Percentiles rank a stretch among this genome's conserved stretches.
phyloP scores from a whole-genome alignment of 2,797 vertebrate species.

The Corythornis leucogaster region DNA sequence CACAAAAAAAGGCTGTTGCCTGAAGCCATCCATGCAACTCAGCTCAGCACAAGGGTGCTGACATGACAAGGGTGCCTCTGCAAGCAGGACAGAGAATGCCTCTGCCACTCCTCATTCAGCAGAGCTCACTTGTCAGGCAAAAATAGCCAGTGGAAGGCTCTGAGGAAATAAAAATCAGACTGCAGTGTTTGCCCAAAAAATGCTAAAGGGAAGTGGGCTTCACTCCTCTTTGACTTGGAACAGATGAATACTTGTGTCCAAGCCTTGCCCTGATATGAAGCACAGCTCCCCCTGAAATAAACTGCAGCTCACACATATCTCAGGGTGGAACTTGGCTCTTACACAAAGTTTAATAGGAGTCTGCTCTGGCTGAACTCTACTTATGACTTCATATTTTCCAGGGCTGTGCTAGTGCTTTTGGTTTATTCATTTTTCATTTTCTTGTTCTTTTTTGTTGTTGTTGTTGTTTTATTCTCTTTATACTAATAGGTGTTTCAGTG shows the following conservation, averaged over 20 bases:
- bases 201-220: neutral
- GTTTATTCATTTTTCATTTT: neutral
- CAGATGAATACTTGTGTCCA: neutral
- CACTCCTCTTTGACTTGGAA: neutral
- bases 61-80: neutral
- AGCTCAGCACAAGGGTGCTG: neutral
- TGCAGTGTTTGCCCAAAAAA: neutral
- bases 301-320: constrained; percentile 1
- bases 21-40: neutral
- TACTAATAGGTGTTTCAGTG: constrained; percentile 32
- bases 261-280: neutral
- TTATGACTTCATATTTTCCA: constrained; percentile 71
- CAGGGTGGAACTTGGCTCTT: constrained; percentile 48
- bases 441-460: neutral
- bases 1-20: neutral
- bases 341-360: constrained; percentile 49
- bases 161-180: neutral
- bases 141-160: neutral
- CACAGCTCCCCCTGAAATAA: constrained; percentile 16
- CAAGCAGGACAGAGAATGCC: neutral
- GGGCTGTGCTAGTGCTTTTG: neutral
- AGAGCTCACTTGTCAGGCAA: neutral
- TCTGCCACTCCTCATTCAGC: neutral
- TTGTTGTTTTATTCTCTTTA: neutral
- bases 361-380: constrained; percentile 51